Evolutionary conservation across 2,797 vertebrate species (phyloP).

Genomic region (Nasua narica): DNA sequence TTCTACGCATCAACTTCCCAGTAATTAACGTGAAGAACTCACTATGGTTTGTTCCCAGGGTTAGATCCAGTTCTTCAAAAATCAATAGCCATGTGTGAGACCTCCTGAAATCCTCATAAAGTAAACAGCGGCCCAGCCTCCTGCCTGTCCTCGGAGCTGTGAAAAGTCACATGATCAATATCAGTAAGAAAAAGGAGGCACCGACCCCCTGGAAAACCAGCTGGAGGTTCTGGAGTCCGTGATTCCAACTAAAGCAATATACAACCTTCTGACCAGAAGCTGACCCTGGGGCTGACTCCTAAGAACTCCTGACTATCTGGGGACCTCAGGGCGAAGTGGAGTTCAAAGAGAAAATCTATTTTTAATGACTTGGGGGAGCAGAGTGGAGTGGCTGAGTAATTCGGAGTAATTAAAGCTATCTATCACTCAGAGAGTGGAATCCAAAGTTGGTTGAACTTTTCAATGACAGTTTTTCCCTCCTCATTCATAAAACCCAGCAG

Average conservation of each 20-base stretch:
- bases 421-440: constrained; percentile 86
- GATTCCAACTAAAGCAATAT: constrained; percentile 82
- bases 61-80: constrained; percentile 62
- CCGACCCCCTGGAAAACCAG: neutral
- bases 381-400: constrained; percentile 84
- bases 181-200: neutral
- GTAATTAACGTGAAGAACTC: constrained; percentile 59
- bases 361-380: constrained; percentile 93
- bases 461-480: constrained; percentile 76
- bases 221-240: constrained; percentile 29
- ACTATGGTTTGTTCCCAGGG: constrained; percentile 40
- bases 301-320: constrained; percentile 85
- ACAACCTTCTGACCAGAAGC: constrained; percentile 83
- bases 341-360: constrained; percentile 91
- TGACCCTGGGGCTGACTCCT: constrained; percentile 76
- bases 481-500: constrained; percentile 69
- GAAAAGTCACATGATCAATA: neutral
- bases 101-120: neutral
- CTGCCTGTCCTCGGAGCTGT: neutral
- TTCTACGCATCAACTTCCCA: constrained; percentile 42
- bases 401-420: constrained; percentile 93
- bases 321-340: constrained; percentile 77
- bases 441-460: constrained; percentile 84
- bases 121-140: neutral
- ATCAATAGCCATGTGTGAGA: constrained; percentile 46